phyloP scores from a whole-genome alignment of 2,113 vertebrate species.

The Corythoichthys haematopterus region DNA sequence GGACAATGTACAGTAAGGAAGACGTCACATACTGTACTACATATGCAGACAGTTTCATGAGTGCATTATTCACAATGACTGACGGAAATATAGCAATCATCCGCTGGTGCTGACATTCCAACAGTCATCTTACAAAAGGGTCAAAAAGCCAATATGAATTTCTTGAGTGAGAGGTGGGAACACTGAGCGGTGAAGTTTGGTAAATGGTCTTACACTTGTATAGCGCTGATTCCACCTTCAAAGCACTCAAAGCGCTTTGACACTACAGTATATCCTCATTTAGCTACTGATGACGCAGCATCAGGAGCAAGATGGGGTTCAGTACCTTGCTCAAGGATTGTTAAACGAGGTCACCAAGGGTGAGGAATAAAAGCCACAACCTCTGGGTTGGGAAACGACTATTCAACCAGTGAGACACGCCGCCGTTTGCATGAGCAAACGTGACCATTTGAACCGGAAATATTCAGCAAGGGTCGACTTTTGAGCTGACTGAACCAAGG shows the following conservation, averaged over 20 bases:
- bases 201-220: too few relatives aligned
- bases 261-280: too few relatives aligned
- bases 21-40: conserved; percentile 3
- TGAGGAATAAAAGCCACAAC: too few relatives aligned
- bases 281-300: too few relatives aligned
- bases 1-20: background rate
- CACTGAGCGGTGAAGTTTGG: conserved; percentile 12
- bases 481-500: conserved; percentile 45
- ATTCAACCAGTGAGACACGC: too few relatives aligned
- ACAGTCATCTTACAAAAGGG: conserved; percentile 29
- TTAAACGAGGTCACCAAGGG: too few relatives aligned
- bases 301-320: too few relatives aligned
- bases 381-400: too few relatives aligned
- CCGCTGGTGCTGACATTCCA: conserved; percentile 36
- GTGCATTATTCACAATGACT: conserved; percentile 24
- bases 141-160: conserved; percentile 44
- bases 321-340: too few relatives aligned
- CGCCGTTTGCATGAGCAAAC: conserved; percentile 39
- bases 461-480: conserved; percentile 46
- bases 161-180: conserved; percentile 11
- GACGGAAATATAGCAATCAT: conserved; percentile 30
- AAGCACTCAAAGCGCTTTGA: too few relatives aligned
- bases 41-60: conserved; percentile 15
- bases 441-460: conserved; percentile 66
- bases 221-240: too few relatives aligned